These are phyloP conservation scores for Agapetus fuscipes DNA, from an alignment of 2,888 invertebrate species.

Conservation along the genomic window DNA sequence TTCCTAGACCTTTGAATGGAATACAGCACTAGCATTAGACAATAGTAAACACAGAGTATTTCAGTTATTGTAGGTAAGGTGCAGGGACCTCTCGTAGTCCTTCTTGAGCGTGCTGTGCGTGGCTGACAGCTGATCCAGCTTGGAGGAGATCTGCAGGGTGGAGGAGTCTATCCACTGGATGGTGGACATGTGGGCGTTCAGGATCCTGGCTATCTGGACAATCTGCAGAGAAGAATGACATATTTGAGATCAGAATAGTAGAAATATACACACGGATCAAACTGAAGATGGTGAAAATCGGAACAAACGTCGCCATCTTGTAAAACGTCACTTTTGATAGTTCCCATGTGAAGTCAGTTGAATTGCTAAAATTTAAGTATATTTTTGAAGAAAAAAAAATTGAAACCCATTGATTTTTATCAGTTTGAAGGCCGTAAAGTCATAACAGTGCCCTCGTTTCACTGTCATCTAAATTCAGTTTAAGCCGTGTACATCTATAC, in stretches of 20 bases:
- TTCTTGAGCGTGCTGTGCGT: slow-evolving; percentile 67
- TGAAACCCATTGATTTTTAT: background rate
- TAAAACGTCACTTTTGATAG: too few relatives aligned
- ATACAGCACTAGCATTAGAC: too few relatives aligned
- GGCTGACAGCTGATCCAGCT: slow-evolving; percentile 72
- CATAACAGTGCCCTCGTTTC: too few relatives aligned
- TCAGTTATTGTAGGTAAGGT: slow-evolving; percentile 53
- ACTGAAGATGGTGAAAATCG: too few relatives aligned
- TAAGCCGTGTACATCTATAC: too few relatives aligned
- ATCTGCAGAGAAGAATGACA: slow-evolving; percentile 55
- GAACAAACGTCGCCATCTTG: too few relatives aligned
- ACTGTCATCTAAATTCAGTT: too few relatives aligned
- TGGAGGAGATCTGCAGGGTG: slow-evolving; percentile 64
- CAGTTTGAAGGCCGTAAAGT: too few relatives aligned
- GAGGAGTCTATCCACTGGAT: slow-evolving; percentile 91
- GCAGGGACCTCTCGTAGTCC: slow-evolving; percentile 63
- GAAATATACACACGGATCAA: slow-evolving; percentile 1
- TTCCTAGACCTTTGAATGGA: too few relatives aligned
- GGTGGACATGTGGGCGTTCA: slow-evolving; percentile 94
- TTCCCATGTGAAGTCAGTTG: too few relatives aligned
- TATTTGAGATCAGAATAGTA: background rate
- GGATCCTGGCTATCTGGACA: slow-evolving; percentile 83
- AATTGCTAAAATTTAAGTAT: too few relatives aligned
- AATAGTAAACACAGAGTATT: too few relatives aligned
- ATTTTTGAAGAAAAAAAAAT: slow-evolving; percentile 1